Base-by-base conservation (phyloP, 2,888 invertebrate genomes). In the Patella caerulea region DNA sequence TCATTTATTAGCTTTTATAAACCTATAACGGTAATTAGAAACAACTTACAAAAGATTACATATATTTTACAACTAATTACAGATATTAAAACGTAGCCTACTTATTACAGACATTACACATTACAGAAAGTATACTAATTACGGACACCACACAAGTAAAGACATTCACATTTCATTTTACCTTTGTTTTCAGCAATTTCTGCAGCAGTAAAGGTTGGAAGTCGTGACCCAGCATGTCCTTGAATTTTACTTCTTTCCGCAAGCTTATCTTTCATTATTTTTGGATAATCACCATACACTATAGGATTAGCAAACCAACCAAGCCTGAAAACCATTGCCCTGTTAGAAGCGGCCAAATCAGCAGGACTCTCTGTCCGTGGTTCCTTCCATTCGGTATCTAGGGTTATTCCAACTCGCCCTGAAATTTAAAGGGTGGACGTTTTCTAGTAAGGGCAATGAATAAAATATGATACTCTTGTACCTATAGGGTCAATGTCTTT, bases 221-320 rank as follows among this genome's bases (percentile, higher is more conserved):
- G 80, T 71, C 85, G 73, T 24, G 82, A 34, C 17, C 15, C 9
- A 19, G 15, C 53, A 54, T 59, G 74, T 89, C 90, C 89, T 83
- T 84, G 85, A 73, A 85, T 85, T 34, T 80, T 73, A 19, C 73
- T 74, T 72, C 86, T 88, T 76, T 91, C 89, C 14, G 69, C 83
- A 34, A 87, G 79, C 14, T 76, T 76, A 9, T 71, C 72, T 54
- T 82, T 85, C 83, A 88, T 86, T 9, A 86, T 75, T 11, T 78
- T 71, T 15, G 85, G 85, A 56, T 85, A 95, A 91, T 95, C 94
- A 12, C 89, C 89, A 73, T 84, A 79, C 9, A 84, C 83, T 72
- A 78, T 81, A 7, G 89, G 88, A 76, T 88, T 78, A 9, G 88
- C 86, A 73, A 85, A 90, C 86, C 87, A 86, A 14, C 89, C 89